These are phyloP conservation scores for Caenorhabditis sp. DNA, from an alignment of 2,888 invertebrate species.

Conservation along the genomic window DNA sequence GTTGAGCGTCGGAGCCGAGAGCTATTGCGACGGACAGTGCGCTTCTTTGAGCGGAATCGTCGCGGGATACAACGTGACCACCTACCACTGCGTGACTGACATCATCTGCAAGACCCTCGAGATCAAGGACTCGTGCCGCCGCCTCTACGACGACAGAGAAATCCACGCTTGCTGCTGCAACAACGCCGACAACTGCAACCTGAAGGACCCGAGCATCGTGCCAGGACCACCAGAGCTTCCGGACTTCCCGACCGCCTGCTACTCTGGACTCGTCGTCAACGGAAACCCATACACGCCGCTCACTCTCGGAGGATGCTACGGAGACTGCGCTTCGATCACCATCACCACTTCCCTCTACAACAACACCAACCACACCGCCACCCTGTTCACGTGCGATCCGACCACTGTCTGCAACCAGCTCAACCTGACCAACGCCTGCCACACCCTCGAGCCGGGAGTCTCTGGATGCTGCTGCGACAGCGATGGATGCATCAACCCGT, in stretches of 20 bases:
- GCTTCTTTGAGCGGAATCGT: slow-evolving; percentile 57
- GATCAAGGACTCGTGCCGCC: slow-evolving; percentile 40
- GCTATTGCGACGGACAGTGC: slow-evolving; percentile 63
- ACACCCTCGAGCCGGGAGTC: slow-evolving; percentile 56
- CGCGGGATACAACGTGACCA: slow-evolving; percentile 54
- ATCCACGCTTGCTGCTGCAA: slow-evolving; percentile 64
- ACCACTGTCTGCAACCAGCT: slow-evolving; percentile 57
- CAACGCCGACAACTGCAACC: slow-evolving; percentile 61
- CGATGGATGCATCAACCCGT: slow-evolving; percentile 58
- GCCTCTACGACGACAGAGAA: slow-evolving; percentile 38
- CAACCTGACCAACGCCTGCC: slow-evolving; percentile 54
- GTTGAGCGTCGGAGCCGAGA: slow-evolving; percentile 56
- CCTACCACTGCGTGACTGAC: slow-evolving; percentile 59
- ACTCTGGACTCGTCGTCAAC: slow-evolving; percentile 48
- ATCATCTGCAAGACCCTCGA: slow-evolving; percentile 55
- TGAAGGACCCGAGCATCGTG: slow-evolving; percentile 35
- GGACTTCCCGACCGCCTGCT: slow-evolving; percentile 58
- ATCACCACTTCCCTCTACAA: slow-evolving; percentile 30
- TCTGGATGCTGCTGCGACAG: slow-evolving; percentile 64
- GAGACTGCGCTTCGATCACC: slow-evolving; percentile 62
- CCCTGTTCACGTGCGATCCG: slow-evolving; percentile 64
- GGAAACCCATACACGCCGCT: slow-evolving; percentile 27
- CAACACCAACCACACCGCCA: slow-evolving; percentile 26
- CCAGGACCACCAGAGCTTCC: slow-evolving; percentile 45
- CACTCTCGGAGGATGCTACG: slow-evolving; percentile 52